Evolutionary conservation across 2,113 vertebrate species (phyloP).

Genomic region (Taxidea taxus): DNA sequence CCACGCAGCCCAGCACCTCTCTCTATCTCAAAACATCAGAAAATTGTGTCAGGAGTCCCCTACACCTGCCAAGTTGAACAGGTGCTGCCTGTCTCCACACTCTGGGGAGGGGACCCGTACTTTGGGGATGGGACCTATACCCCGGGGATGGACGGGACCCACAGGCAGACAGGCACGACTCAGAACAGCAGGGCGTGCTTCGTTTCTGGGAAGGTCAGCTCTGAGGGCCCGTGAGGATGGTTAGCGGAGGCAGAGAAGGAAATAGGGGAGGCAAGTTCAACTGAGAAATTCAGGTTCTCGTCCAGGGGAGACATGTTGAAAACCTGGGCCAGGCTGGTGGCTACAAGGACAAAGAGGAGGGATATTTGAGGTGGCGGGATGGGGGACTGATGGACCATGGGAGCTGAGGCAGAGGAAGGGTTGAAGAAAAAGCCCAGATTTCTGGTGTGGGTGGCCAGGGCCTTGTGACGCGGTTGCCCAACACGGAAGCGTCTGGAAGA

Average conservation of each 20-base stretch:
- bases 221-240: not conserved
- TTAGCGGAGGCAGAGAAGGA: not conserved
- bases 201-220: not conserved
- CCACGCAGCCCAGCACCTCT: too few species aligned
- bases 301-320: not conserved
- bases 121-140: not conserved
- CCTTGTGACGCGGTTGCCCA: not conserved
- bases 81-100: not conserved
- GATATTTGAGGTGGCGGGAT: not conserved
- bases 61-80: rapidly evolving
- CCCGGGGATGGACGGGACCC: not conserved
- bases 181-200: rapidly evolving
- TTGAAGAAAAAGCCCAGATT: not conserved
- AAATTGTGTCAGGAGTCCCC: not conserved
- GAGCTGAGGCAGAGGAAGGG: not conserved
- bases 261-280: not conserved
- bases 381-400: not conserved
- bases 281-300: not conserved
- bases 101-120: not conserved
- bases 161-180: not conserved
- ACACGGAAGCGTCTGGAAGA: not conserved
- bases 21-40: not conserved
- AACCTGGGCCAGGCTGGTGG: not conserved
- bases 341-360: not conserved
- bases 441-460: not conserved